Conservation (phyloP, 2,888 invertebrate species). For the Pheosia gnoma region DNA sequence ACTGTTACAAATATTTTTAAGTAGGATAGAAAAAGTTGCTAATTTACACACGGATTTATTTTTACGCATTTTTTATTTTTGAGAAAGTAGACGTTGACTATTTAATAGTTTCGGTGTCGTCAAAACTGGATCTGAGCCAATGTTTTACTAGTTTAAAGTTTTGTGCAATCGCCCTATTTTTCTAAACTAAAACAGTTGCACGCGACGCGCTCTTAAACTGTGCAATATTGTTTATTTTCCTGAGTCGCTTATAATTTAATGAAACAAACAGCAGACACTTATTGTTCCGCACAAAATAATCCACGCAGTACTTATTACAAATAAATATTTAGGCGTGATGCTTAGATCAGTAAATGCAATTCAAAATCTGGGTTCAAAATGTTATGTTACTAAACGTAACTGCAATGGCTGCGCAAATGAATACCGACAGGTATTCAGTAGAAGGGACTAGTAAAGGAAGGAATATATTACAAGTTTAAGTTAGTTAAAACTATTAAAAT, state of each 20-base stretch:
- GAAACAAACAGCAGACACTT: too few relatives aligned
- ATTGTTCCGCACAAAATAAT: too few relatives aligned
- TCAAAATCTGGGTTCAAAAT: too few relatives aligned
- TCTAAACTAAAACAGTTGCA: constrained; percentile 77
- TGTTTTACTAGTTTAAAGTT: constrained; percentile 71
- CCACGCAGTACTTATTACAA: too few relatives aligned
- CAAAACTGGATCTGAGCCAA: constrained; percentile 75
- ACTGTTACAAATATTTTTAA: neutral
- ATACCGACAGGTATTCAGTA: too few relatives aligned
- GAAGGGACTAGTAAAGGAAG: too few relatives aligned
- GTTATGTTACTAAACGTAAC: constrained; percentile 6
- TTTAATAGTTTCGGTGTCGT: constrained; percentile 72
- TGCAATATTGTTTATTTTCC: too few relatives aligned
- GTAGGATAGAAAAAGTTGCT: neutral
- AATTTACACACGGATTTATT: constrained; percentile 33
- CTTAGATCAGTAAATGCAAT: too few relatives aligned
- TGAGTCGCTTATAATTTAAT: too few relatives aligned
- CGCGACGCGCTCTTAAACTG: constrained; percentile 60
- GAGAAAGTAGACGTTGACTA: constrained; percentile 60
- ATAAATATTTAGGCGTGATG: too few relatives aligned
- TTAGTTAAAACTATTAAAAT: constrained; percentile 24
- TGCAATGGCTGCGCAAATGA: too few relatives aligned
- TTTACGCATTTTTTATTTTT: constrained; percentile 42
- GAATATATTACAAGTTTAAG: too few relatives aligned
- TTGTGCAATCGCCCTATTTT: constrained; percentile 84